Evolutionary conservation across 2,113 vertebrate genomes (phyloP).

Genomic region (Arothron firmamentum): DNA sequence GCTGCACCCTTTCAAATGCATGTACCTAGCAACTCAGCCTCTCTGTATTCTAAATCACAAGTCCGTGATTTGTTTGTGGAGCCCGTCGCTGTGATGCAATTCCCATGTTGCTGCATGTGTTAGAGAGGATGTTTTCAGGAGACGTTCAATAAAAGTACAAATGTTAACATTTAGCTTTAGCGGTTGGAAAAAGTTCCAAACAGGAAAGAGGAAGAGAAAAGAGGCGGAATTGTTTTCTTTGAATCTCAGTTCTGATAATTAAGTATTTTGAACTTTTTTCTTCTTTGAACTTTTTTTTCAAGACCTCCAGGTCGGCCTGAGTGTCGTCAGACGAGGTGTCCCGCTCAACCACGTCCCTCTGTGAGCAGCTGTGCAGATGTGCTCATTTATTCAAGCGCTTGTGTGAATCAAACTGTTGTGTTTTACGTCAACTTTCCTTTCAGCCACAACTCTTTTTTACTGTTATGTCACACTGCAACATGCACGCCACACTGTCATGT

Average conservation of each 20-base stretch:
- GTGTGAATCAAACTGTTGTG: slow-evolving; percentile 38
- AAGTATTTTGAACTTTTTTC: slow-evolving; percentile 45
- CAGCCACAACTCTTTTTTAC: slow-evolving; percentile 15
- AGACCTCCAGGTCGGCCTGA: slow-evolving; percentile 84
- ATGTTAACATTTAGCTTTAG: too few species aligned
- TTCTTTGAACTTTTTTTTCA: slow-evolving; percentile 75
- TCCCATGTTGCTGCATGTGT: not conserved
- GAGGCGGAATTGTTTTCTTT: slow-evolving; percentile 51
- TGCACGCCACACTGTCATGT: slow-evolving; percentile 26
- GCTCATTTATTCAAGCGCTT: slow-evolving; percentile 23
- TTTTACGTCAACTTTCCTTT: slow-evolving; percentile 49
- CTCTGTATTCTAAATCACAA: not conserved
- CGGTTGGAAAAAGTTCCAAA: slow-evolving; percentile 11
- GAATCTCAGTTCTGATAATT: slow-evolving; percentile 65
- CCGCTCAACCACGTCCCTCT: slow-evolving; percentile 70
- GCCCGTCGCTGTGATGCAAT: not conserved
- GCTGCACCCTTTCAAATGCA: slow-evolving; percentile 35
- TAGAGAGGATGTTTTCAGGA: not conserved
- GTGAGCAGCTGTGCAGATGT: slow-evolving; percentile 56
- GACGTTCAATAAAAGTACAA: too few species aligned
- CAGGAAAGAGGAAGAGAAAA: slow-evolving; percentile 32
- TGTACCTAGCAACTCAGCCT: slow-evolving; percentile 5
- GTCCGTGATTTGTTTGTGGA: not conserved
- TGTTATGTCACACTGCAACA: slow-evolving; percentile 28
- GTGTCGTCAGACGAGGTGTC: slow-evolving; percentile 83